Percentiles rank a stretch among this genome's conserved stretches.
phyloP scores from a whole-genome alignment of 2,888 invertebrate species.

The Acleris holmiana region DNA sequence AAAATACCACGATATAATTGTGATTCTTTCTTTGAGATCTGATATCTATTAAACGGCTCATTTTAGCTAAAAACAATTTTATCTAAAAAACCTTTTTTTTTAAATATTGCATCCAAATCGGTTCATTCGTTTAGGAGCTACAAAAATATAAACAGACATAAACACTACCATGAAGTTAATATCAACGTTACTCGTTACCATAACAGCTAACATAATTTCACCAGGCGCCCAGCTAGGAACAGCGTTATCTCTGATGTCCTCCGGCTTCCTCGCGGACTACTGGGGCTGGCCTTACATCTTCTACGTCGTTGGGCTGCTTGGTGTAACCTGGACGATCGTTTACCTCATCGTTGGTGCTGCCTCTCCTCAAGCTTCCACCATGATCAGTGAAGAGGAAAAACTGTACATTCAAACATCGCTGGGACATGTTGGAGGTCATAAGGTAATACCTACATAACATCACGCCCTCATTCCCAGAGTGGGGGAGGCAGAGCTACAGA shows the following conservation, averaged over 20 bases:
- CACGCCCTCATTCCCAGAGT: too few relatives aligned
- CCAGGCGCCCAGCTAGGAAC: constrained; percentile 89
- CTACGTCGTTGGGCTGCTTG: constrained; percentile 85
- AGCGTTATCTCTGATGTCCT: constrained; percentile 85
- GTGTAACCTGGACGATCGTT: constrained; percentile 79
- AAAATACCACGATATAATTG: too few relatives aligned
- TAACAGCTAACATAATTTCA: neutral
- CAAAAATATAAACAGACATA: too few relatives aligned
- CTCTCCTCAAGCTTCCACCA: constrained; percentile 77
- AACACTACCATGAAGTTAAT: neutral
- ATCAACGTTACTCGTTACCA: neutral
- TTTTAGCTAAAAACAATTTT: too few relatives aligned
- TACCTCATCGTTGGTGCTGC: constrained; percentile 85
- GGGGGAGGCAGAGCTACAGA: too few relatives aligned
- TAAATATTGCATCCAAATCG: too few relatives aligned
- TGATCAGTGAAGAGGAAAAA: constrained; percentile 83
- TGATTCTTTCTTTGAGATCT: too few relatives aligned
- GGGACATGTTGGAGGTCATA: constrained; percentile 47
- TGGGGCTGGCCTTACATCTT: constrained; percentile 89
- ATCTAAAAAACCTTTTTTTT: too few relatives aligned
- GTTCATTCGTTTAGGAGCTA: too few relatives aligned
- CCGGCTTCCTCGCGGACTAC: constrained; percentile 84
- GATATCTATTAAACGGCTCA: too few relatives aligned
- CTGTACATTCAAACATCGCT: constrained; percentile 82
- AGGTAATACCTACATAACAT: too few relatives aligned